Percentiles rank a stretch among this genome's conserved stretches.
These are phyloP conservation scores for Eumeta japonica DNA, from an alignment of 1,140 invertebrate genomes.

Conservation along the genomic window DNA sequence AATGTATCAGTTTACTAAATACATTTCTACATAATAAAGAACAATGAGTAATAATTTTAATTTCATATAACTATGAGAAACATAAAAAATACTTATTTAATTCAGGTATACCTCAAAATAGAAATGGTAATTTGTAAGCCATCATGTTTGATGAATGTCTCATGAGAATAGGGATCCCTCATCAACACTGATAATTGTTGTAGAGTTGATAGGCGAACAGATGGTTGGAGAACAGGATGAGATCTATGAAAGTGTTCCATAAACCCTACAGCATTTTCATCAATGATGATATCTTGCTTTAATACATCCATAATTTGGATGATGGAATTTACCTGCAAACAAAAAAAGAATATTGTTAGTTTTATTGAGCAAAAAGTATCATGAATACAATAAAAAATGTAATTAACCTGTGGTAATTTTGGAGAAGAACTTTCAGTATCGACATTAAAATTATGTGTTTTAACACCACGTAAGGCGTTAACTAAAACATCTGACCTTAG, in stretches of 20 bases:
- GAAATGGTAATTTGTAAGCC: constrained; percentile 31
- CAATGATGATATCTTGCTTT: constrained; percentile 40
- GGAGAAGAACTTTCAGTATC: constrained; percentile 26
- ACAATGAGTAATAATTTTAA: no score
- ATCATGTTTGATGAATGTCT: constrained; percentile 27
- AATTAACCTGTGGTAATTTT: constrained; percentile 25
- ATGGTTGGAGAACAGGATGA: constrained; percentile 27
- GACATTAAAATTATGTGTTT: constrained; percentile 38
- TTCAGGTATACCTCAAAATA: constrained; percentile 37
- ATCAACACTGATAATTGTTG: constrained; percentile 41
- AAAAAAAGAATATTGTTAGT: constrained; percentile 6
- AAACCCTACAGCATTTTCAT: constrained; percentile 31
- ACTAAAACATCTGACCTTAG: constrained; percentile 34
- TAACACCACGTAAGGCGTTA: constrained; percentile 29
- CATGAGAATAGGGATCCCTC: constrained; percentile 29
- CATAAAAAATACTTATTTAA: no score
- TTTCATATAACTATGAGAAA: no score
- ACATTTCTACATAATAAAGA: no score
- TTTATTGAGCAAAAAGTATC: background rate
- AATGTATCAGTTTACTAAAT: no score
- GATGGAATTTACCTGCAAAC: constrained; percentile 30
- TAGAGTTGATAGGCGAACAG: constrained; percentile 32
- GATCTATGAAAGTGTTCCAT: constrained; percentile 11
- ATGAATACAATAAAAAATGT: background rate
- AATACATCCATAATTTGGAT: constrained; percentile 40